Base-by-base conservation (phyloP, 2,797 vertebrate species). In the Heterohyrax brucei region DNA sequence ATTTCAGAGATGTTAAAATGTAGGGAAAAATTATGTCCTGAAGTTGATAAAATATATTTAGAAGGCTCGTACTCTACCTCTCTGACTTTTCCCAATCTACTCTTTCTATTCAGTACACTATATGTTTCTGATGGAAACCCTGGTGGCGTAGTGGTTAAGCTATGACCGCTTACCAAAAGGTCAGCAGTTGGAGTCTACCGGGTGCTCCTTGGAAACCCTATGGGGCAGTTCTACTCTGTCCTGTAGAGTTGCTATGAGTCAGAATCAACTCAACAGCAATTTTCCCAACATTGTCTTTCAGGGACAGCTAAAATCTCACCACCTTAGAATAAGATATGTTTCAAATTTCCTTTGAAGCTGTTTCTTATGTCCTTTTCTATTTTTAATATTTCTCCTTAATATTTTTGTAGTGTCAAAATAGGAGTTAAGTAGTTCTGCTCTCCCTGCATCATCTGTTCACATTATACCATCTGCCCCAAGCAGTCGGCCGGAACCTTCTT, bases 401-500 rank as follows among this genome's bases (percentile, higher is more conserved):
- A 96, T 56, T 90, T 78, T 96, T 88, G 81, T 77, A 96, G 87
- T 86, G 95, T 46, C 79, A 94, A 93, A 95, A 89, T 89, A 97
- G 88, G 68, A 97, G 86, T 92, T 95, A 46, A 85, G 70, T 87
- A 81, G 70, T 90, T 95, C 78, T 95, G 68, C 80, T 91, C 94
- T 96, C 84, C 94, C 77, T 87, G 33, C 73, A 66, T 97, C 95
- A 91, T 96, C 96, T 97, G 96, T 94, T 97, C 97, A 84, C 95
- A 50, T 94, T 90, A 86, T 79, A 93, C 97, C 96, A 97, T 97
- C 96, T 98, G 97, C 95, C 93, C 96, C 56, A 91, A 95, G 93
- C 91, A 91, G 91, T 96, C 87, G 95, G 95, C 87, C 95, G 64
- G 33, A 89, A 75, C 80, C 87, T 89, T 96, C 91, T 96, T 94